phyloP scores from a whole-genome alignment of 2,888 invertebrate species.

The Eilema depressum region DNA sequence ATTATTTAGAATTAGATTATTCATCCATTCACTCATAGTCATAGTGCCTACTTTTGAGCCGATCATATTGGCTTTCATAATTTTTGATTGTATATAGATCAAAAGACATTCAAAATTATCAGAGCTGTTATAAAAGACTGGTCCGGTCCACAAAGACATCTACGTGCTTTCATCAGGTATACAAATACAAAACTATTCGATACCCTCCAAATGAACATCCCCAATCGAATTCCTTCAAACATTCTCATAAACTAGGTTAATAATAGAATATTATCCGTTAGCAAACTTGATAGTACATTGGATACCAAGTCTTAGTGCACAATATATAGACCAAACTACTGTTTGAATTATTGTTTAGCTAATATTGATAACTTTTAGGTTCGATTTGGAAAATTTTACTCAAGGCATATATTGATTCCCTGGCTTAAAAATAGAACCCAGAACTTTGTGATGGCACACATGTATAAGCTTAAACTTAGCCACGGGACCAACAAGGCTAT shows the following conservation, averaged over 20 bases:
- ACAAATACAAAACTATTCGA: neutral
- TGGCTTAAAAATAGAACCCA: neutral
- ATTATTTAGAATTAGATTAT: slow-evolving; percentile 10
- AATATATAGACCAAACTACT: too few relatives aligned
- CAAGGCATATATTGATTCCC: too few relatives aligned
- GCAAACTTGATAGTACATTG: too few relatives aligned
- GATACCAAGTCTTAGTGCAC: too few relatives aligned
- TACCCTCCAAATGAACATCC: neutral
- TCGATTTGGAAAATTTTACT: too few relatives aligned
- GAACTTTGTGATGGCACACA: neutral
- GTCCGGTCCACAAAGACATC: neutral
- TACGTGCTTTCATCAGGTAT: neutral
- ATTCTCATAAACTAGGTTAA: neutral
- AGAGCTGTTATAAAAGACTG: neutral
- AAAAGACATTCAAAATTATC: neutral
- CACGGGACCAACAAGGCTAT: neutral
- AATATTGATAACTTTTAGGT: too few relatives aligned
- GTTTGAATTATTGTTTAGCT: too few relatives aligned
- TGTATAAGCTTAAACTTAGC: neutral
- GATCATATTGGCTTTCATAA: too few relatives aligned
- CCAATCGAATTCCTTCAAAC: neutral
- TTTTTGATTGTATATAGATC: too few relatives aligned
- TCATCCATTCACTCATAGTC: neutral
- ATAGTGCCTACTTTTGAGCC: neutral
- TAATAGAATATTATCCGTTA: too few relatives aligned